These are phyloP conservation scores for Halesus radiatus DNA, from an alignment of 1,140 invertebrate species.

Conservation along the genomic window DNA sequence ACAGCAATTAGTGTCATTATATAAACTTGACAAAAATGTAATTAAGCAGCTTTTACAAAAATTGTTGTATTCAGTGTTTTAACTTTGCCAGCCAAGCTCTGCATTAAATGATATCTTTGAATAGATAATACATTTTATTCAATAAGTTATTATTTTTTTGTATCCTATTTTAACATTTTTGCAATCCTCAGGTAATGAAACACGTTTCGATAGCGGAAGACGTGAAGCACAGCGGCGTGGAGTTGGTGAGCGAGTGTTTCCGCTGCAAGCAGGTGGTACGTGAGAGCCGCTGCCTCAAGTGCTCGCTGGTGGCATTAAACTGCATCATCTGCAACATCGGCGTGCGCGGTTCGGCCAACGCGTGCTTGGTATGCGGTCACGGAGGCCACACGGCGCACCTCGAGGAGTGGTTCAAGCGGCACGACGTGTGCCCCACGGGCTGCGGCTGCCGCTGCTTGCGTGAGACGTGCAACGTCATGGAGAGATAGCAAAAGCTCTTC, in stretches of 20 bases:
- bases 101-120: no score
- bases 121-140: no score
- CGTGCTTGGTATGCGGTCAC: slow-evolving; percentile 90
- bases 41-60: no score
- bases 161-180: no score
- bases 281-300: slow-evolving; percentile 76
- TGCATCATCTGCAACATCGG: slow-evolving; percentile 90
- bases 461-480: slow-evolving; percentile 66
- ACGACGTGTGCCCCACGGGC: slow-evolving; percentile 76
- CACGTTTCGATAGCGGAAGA: slow-evolving; percentile 71
- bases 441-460: slow-evolving; percentile 91
- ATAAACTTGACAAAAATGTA: no score
- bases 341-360: slow-evolving; percentile 86
- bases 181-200: slow-evolving; percentile 78
- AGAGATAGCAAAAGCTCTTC: slow-evolving; percentile 58
- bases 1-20: no score
- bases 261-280: slow-evolving; percentile 74
- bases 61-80: no score
- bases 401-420: slow-evolving; percentile 77
- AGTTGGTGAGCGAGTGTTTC: slow-evolving; percentile 83
- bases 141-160: no score
- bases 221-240: slow-evolving; percentile 78
- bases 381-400: slow-evolving; percentile 90
- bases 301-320: slow-evolving; percentile 79
- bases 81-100: no score